Conservation (phyloP, 1,140 invertebrate species). For the Panulirus ornatus region DNA sequence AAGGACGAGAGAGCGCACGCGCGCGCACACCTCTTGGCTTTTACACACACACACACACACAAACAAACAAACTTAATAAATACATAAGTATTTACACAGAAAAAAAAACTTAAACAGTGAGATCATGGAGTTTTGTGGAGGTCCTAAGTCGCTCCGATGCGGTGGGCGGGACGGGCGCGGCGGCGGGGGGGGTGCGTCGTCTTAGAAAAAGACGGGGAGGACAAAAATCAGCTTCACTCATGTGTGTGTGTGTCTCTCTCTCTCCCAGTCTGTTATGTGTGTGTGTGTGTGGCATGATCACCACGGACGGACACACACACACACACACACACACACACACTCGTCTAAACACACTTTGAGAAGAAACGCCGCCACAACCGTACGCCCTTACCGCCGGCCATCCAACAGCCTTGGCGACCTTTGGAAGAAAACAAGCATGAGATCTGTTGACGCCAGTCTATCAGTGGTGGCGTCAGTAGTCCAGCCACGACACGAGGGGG, state of each 20-base stretch:
- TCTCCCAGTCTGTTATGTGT: conserved; percentile 25
- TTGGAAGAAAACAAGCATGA: conserved; percentile 10
- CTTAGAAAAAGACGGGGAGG: background rate
- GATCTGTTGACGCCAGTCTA: conserved; percentile 1
- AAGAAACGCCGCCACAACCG: no score
- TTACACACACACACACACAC: conserved; percentile 28
- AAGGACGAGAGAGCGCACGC: background rate
- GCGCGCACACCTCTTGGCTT: background rate
- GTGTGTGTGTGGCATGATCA: no score
- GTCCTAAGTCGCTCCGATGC: conserved; percentile 20
- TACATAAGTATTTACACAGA: conserved; percentile 50
- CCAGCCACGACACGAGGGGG: background rate
- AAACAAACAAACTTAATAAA: conserved; percentile 29
- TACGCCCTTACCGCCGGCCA: background rate
- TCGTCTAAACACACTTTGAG: no score
- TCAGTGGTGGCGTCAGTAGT: background rate
- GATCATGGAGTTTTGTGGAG: conserved; percentile 49
- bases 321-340: no score
- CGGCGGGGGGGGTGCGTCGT: background rate
- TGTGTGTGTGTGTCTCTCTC: no score
- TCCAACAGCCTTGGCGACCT: background rate
- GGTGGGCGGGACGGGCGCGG: background rate
- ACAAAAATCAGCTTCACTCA: background rate
- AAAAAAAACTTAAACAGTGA: conserved; percentile 24
- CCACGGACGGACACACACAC: no score